Base-by-base conservation (phyloP, 2,888 invertebrate species). In the Timema podura region DNA sequence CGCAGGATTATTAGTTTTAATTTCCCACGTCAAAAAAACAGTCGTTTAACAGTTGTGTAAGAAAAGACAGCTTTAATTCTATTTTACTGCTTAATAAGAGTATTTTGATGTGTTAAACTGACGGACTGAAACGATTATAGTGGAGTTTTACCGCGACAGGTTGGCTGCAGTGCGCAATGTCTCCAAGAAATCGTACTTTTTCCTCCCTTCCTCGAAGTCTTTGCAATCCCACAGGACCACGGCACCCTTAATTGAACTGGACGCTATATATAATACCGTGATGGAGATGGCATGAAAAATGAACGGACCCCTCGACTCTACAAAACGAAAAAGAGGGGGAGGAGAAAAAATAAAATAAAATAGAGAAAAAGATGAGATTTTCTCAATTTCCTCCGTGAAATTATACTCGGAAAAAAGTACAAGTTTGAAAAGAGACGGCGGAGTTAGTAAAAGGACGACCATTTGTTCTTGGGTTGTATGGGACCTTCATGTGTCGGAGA, bases 221-320 rank as follows among this genome's bases (percentile, higher is more conserved):
- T 30, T 30, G 51, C 16, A 15, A 30, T 45, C 66, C 66, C 45
- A 44, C 48, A 68, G 11, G 61, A 6, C 61, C 45, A 59, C 67
- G 67, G 69, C 67, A 64, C 68, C 73, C 80, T 80, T 81, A 81
- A 81, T 81, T 81, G 81, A 81, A 81, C 80, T 79, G 79, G 80
- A 80, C 79, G 70, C 70, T 70, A 71, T 69, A 69, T 69, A 69
- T 69, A 71, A 67, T 71, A 68, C 70, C 65, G 71, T 71, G 69
- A 79, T 80, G 80, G 80, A 81, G 80, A 81, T 80, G 81, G 80
- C 81, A 81, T 81, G 81, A 82, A 81, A 81, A 82, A 82, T 82
- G 82, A 82, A 81, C 81, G 80, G 30, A 30, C 30, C 30, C 30
- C 64, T n/a, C 7, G 7, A 15, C 44, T 13, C 30, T 30, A 30